Base-by-base conservation (phyloP, 2,113 vertebrate species). In the Thalassarche chlororhynchos region DNA sequence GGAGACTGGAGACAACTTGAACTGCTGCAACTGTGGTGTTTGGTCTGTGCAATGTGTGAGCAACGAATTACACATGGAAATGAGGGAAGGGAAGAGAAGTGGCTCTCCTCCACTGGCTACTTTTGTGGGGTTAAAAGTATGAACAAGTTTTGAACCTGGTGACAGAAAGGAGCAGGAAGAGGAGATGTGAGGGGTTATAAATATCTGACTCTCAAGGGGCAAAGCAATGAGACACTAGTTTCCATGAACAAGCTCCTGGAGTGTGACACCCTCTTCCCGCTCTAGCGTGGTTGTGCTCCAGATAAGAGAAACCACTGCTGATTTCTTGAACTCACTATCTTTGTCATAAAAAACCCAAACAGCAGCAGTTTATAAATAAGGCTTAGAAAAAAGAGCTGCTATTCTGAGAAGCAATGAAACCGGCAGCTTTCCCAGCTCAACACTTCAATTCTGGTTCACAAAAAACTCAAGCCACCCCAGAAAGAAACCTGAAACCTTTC, bases 271-370 rank as follows among this genome's bases (percentile, higher is more conserved):
- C 90, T 87, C 81, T 96, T 97, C 94, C 91, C 96, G 92, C 89
- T 88, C 64, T 83, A 1, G 46, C 6, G 6, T 89, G 83, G 94
- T 76, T 97, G 81, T 89, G 74, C 88, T 97, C 94, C 95, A 95
- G 97, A 96, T 96, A 97, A 89, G 91, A 97, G 83, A 97, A 96
- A 92, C 93, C 95, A 86, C 81, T 70, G 74, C 86, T 93, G 86
- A 84, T 97, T 97, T 97, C 96, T 90, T 94, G 93, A 92, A 89
- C 81, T 97, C 77, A 36, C 89, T 68, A 34, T 87, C 94, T 96
- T 91, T 95, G 89, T 90, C 79, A 83, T 57, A 71, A 94, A 95
- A 96, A 24, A 20, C 52, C 71, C 87, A 62, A 94, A 84, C 84
- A 95, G 90, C 96, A 95, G 96, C 87, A 81, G 77, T 91, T 95